Evolutionary conservation across 2,797 vertebrate species (phyloP).

Genomic region (Clarias fuscus): DNA sequence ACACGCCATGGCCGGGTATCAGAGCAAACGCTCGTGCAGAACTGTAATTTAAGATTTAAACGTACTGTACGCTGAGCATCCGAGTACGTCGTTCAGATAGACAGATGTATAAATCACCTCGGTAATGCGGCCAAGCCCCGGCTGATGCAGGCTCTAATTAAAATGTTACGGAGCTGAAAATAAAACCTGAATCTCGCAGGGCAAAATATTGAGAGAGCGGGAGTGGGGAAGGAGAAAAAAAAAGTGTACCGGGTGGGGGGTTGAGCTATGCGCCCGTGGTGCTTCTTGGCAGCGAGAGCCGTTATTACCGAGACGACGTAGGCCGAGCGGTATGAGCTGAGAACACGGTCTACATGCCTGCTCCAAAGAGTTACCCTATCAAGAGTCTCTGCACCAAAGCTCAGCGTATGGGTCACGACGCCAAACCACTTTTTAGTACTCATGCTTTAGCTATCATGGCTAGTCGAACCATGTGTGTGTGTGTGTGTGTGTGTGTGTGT

Average conservation of each 20-base stretch:
- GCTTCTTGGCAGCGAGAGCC: conserved; percentile 40
- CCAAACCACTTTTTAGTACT: not conserved
- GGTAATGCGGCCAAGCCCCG: conserved; percentile 43
- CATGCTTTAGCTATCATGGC: not conserved
- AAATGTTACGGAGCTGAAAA: conserved; percentile 46
- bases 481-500: not conserved
- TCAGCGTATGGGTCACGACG: not conserved
- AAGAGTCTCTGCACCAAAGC: conserved; percentile 34
- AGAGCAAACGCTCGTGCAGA: conserved; percentile 23
- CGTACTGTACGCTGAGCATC: conserved; percentile 20
- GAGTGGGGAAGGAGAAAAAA: not conserved
- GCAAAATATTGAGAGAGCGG: conserved; percentile 24
- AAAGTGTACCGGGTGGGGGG: not conserved
- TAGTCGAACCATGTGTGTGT: not conserved
- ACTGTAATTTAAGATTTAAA: conserved; percentile 49
- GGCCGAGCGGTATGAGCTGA: conserved; percentile 24
- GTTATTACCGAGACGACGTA: conserved; percentile 29
- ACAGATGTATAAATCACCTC: conserved; percentile 49
- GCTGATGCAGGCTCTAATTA: conserved; percentile 46
- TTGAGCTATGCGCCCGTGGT: conserved; percentile 1
- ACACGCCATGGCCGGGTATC: conserved; percentile 36
- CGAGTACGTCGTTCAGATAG: conserved; percentile 27
- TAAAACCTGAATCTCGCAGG: conserved; percentile 37
- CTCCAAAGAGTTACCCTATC: conserved; percentile 41
- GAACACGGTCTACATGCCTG: conserved; percentile 45